Base-by-base conservation (phyloP, 2,797 vertebrate species). In the Chelidonichthys spinosus region DNA sequence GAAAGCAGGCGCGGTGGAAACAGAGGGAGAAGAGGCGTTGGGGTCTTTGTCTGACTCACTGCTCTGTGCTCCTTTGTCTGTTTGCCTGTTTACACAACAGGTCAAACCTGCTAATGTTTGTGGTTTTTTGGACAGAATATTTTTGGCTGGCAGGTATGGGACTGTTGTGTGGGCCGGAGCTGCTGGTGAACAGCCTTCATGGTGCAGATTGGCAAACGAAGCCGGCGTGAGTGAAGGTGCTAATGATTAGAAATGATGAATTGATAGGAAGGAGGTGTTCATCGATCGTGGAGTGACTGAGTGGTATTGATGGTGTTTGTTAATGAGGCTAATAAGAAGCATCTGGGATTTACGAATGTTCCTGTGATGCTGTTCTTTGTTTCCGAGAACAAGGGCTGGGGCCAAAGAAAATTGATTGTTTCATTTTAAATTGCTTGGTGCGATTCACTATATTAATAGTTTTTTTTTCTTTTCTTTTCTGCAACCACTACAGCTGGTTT, bases 1-100 rank as follows among this genome's bases (percentile, higher is more conserved):
- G 25, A 25, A 25, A 25, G 25, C 25, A 25, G 25, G 25, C 25
- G 25, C 25, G 25, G 25, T 25, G 25, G 25, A 25, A 25, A 25
- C 25, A 50, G 62, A 35, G 39, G 9, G 37, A 64, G 69, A 18
- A 66, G 72, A 83, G 79, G 71, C 43, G 71, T 70, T 25, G 1
- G 6, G 35, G 9, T 80, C 81, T 81, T 65, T 43, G 81, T 73
- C 71, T 71, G 79, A 59, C 76, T 86, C 83, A 83, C 78, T 43
- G 43, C 0, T 71, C 37, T 32, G 1, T 14, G 49, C 64, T 77
- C 60, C 59, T 85, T 85, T 82, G 84, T 85, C 72, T 76, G 73
- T 76, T 71, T 44, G 69, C 32, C 62, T 78, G 73, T 83, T 88
- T 8, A 32, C 76, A 64, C 83, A 75, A 66, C 4, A 76, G 76